A percentile compares a stretch with the other conserved stretches of the same genome.
phyloP scores from a whole-genome alignment of 1,140 invertebrate species.

The Metaphire vulgaris region DNA sequence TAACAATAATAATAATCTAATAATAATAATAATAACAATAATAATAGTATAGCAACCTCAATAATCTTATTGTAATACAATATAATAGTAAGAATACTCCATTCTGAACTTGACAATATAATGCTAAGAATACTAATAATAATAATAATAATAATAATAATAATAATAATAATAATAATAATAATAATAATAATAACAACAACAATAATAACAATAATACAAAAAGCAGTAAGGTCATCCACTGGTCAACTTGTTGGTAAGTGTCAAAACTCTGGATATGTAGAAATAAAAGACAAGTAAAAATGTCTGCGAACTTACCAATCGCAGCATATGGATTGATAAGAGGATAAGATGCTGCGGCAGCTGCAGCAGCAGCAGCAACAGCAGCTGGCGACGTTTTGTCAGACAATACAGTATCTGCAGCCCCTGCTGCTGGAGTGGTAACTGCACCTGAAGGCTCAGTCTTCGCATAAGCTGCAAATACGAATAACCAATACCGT shows the following conservation, averaged over 20 bases:
- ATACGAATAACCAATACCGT: neutral
- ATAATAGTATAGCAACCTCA: no score
- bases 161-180: no score
- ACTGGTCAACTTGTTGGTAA: neutral
- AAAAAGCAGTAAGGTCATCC: neutral
- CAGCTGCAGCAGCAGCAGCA: neutral
- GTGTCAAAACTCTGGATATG: neutral
- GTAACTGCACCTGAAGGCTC: neutral
- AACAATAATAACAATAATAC: neutral
- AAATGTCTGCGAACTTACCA: neutral
- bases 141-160: no score
- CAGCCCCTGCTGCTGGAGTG: neutral
- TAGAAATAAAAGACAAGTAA: neutral
- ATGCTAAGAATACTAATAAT: no score
- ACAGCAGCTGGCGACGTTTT: neutral
- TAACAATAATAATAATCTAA: no score
- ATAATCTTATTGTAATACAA: no score
- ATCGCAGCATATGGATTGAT: conserved; percentile 16
- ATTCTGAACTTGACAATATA: no score
- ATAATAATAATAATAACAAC: no score
- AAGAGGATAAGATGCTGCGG: conserved; percentile 10
- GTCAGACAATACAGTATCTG: neutral
- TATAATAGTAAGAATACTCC: no score
- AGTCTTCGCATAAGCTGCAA: neutral
- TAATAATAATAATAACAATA: no score